These are phyloP conservation scores for Cecropterus lyciades DNA, from an alignment of 1,140 invertebrate species.

Conservation along the genomic window DNA sequence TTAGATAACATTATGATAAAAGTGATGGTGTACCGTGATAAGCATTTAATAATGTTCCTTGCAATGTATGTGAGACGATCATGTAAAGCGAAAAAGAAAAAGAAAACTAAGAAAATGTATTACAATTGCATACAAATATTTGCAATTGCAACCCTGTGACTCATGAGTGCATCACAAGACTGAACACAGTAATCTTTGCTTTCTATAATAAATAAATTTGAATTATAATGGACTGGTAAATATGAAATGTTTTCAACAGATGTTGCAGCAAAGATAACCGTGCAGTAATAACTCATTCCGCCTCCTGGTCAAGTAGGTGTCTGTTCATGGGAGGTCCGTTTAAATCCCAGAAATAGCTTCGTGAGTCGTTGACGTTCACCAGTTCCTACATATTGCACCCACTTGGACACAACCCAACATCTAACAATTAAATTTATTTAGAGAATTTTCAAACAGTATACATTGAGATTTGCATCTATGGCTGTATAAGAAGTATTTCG, in stretches of 20 bases:
- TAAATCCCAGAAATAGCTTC: conserved; percentile 54
- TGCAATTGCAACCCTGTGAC: conserved; percentile 47
- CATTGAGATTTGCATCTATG: conserved; percentile 32
- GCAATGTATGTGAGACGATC: conserved; percentile 63
- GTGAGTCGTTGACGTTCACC: conserved; percentile 57
- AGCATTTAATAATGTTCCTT: conserved; percentile 70
- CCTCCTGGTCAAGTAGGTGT: conserved; percentile 28
- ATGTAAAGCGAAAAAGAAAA: conserved; percentile 65
- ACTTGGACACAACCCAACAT: conserved; percentile 79
- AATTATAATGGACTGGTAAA: background rate
- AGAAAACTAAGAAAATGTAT: conserved; percentile 47
- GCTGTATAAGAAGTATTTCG: background rate
- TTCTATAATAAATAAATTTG: background rate
- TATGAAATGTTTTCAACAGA: background rate
- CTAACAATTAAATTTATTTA: conserved; percentile 49
- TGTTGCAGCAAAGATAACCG: conserved; percentile 39
- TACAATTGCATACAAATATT: conserved; percentile 39
- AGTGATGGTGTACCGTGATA: conserved; percentile 36
- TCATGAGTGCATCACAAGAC: conserved; percentile 46
- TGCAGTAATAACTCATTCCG: conserved; percentile 40
- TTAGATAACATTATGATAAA: conserved; percentile 18
- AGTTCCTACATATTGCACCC: conserved; percentile 64
- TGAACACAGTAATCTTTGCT: conserved; percentile 31
- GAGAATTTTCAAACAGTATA: conserved; percentile 33
- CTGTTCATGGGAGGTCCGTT: conserved; percentile 31